A percentile compares a stretch with the other conserved stretches of the same genome.
Evolutionary conservation across 2,797 vertebrate species (phyloP).

Genomic region (Moxostoma hubbsi): DNA sequence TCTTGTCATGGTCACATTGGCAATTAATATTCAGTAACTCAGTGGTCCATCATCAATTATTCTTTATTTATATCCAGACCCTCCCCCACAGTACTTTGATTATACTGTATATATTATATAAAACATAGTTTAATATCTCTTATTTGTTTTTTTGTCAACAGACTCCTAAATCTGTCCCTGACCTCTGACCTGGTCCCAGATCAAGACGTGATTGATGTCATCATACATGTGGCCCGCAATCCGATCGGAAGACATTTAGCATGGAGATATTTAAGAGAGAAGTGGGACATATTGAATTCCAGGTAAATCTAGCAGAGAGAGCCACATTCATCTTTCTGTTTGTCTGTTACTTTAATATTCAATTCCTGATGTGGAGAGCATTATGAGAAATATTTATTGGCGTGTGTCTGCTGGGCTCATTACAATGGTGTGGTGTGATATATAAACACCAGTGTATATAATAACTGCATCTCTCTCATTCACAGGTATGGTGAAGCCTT

Average conservation of each 20-base stretch:
- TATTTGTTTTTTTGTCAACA: conserved; percentile 53
- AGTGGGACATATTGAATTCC: conserved; percentile 93
- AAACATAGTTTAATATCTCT: too few species aligned
- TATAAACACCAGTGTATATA: conserved; percentile 24
- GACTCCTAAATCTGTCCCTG: conserved; percentile 93
- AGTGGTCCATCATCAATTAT: too few species aligned
- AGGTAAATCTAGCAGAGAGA: conserved; percentile 76
- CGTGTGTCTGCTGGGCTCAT: conserved; percentile 8
- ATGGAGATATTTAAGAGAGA: conserved; percentile 96
- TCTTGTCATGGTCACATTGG: too few species aligned
- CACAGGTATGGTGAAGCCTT: conserved; percentile 93
- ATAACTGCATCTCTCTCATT: conserved; percentile 16
- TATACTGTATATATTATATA: too few species aligned
- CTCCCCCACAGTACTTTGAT: too few species aligned
- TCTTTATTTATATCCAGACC: too few species aligned
- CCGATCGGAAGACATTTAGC: conserved; percentile 93
- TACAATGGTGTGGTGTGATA: neutral
- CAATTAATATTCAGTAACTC: too few species aligned
- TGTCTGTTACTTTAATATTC: neutral
- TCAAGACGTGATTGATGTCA: conserved; percentile 96
- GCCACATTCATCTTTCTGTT: neutral
- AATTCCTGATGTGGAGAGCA: conserved; percentile 8
- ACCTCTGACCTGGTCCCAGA: conserved; percentile 94
- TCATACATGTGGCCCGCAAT: conserved; percentile 94
- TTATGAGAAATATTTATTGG: conserved; percentile 31